phyloP scores from a whole-genome alignment of 2,797 vertebrate genomes.

The Myripristis jacobus region DNA sequence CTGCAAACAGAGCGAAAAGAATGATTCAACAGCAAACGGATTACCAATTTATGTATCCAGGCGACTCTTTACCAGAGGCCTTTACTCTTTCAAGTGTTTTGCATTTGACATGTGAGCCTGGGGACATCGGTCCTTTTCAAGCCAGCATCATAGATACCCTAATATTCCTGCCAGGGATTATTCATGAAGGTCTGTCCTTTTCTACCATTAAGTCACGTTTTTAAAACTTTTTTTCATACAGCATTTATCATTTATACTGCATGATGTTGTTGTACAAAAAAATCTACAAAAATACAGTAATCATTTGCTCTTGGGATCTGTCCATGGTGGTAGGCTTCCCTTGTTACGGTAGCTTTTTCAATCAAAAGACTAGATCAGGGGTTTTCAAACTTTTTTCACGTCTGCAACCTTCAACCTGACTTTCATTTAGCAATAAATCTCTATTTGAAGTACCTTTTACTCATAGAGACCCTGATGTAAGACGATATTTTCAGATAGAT shows the following conservation, averaged over 20 bases:
- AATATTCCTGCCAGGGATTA: not conserved
- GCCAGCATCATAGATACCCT: not conserved
- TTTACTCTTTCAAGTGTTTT: not conserved
- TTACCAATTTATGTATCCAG: not conserved
- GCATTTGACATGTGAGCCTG: conserved; percentile 2
- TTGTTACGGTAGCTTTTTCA: not conserved
- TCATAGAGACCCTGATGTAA: no score
- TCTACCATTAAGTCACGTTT: not conserved
- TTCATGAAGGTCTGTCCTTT: not conserved
- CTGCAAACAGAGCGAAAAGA: conserved; percentile 12
- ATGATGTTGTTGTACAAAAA: no score
- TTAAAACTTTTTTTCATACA: not conserved
- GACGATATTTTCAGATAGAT: no score
- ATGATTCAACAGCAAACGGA: not conserved
- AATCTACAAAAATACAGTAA: no score
- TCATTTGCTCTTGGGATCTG: conserved; percentile 26
- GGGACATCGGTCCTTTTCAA: not conserved
- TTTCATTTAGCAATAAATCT: no score
- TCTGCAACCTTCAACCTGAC: no score
- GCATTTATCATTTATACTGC: no score
- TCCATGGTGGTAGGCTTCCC: conserved; percentile 25
- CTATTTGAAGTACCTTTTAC: no score
- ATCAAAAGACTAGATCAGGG: no score
- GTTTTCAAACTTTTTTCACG: no score
- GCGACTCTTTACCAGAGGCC: not conserved